Conservation (phyloP, 2,797 vertebrate genomes). For the Brotula barbata region DNA sequence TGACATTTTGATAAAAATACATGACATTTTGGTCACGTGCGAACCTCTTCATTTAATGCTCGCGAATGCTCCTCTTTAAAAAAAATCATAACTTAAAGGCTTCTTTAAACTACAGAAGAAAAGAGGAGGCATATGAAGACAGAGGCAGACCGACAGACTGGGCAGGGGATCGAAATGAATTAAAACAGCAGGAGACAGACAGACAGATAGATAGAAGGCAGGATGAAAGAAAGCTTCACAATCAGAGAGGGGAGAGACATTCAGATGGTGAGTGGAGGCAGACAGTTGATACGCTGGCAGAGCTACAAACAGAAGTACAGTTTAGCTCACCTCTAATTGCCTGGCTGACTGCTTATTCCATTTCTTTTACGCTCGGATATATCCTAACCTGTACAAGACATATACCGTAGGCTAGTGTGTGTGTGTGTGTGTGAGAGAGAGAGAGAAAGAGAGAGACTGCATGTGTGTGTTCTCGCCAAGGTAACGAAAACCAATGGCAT, state of each 20-base stretch:
- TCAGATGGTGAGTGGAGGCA: slow-evolving; percentile 21
- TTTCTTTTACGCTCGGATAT: slow-evolving; percentile 25
- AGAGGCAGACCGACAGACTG: not conserved
- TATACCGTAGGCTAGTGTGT: slow-evolving; percentile 14
- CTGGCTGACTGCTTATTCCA: slow-evolving; percentile 15
- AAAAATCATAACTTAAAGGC: not conserved
- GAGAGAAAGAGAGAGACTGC: too few species aligned
- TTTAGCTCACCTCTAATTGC: slow-evolving; percentile 35
- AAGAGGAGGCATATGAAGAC: not conserved
- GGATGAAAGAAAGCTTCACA: slow-evolving; percentile 1
- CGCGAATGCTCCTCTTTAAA: not conserved
- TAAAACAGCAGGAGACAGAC: not conserved
- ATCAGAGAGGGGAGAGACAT: slow-evolving; percentile 9
- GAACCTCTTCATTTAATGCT: not conserved
- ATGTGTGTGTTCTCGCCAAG: not conserved
- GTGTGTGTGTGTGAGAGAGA: too few species aligned
- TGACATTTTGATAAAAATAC: slow-evolving; percentile 37
- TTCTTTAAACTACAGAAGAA: slow-evolving; percentile 9
- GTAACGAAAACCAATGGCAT: not conserved
- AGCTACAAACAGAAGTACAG: slow-evolving; percentile 12
- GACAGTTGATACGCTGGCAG: slow-evolving; percentile 24
- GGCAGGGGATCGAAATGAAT: slow-evolving; percentile 1
- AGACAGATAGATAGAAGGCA: not conserved
- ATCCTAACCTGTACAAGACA: slow-evolving; percentile 29
- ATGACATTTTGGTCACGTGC: slow-evolving; percentile 10